Conservation (phyloP, 2,113 vertebrate genomes). For the Ranitomeya variabilis region DNA sequence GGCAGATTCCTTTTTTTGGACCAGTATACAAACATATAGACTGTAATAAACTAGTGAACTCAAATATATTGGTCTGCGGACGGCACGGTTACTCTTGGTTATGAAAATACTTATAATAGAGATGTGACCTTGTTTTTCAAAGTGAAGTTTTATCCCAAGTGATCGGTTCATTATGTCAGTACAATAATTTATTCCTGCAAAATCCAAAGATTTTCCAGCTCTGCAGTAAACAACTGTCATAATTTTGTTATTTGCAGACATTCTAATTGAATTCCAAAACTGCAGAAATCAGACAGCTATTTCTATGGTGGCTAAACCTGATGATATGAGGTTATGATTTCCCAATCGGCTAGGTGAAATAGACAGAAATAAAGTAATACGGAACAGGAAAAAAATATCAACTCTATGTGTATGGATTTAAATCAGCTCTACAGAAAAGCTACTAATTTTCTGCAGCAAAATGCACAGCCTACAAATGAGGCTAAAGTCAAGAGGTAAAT, state of each 20-base stretch:
- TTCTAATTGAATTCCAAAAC: conserved; percentile 57
- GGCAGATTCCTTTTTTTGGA: background rate
- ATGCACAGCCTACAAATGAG: conserved; percentile 54
- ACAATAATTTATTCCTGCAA: conserved; percentile 6
- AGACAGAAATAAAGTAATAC: conserved; percentile 41
- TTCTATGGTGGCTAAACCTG: conserved; percentile 52
- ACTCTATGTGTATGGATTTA: conserved; percentile 56
- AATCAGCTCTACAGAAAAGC: conserved; percentile 46
- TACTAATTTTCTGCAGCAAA: conserved; percentile 60
- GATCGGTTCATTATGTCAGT: conserved; percentile 37
- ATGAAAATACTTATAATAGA: conserved; percentile 21
- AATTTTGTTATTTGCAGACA: conserved; percentile 43
- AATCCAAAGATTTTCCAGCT: conserved; percentile 55
- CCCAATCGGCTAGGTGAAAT: conserved; percentile 53
- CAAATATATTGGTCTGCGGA: background rate
- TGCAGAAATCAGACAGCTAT: conserved; percentile 45
- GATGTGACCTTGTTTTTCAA: conserved; percentile 47
- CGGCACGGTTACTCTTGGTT: conserved; percentile 11
- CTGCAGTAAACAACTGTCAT: conserved; percentile 51
- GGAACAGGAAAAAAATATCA: conserved; percentile 27
- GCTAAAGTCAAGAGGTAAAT: conserved; percentile 41
- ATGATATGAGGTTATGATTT: conserved; percentile 63
- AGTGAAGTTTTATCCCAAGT: conserved; percentile 35
- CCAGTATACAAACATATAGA: background rate
- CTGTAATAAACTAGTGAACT: background rate